Conservation (phyloP, 2,888 invertebrate species). For the Dimorphilus gyrociliatus region DNA sequence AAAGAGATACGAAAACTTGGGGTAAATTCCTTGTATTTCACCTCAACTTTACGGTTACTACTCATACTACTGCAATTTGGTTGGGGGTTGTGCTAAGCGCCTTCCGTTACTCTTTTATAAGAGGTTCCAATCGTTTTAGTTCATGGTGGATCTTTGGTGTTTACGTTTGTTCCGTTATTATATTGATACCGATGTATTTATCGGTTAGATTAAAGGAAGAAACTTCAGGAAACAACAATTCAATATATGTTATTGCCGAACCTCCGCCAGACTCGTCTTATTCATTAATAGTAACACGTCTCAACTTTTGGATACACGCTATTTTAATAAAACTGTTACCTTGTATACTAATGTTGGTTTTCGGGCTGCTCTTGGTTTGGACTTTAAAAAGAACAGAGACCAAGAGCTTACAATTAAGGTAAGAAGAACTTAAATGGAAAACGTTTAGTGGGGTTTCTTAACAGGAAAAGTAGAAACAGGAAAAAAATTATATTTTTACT, state of each 20-base stretch:
- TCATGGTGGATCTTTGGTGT: slow-evolving; percentile 51
- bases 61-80: slow-evolving; percentile 81
- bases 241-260: no score
- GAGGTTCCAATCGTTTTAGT: slow-evolving; percentile 48
- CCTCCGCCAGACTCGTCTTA: no score
- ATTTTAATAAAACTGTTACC: slow-evolving; percentile 79
- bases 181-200: slow-evolving; percentile 69
- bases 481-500: no score
- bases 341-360: slow-evolving; percentile 63
- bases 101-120: slow-evolving; percentile 56
- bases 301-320: slow-evolving; percentile 81
- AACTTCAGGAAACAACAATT: no score
- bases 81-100: slow-evolving; percentile 75
- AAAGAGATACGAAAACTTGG: slow-evolving; percentile 31
- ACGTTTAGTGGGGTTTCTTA: no score
- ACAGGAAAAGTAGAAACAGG: no score
- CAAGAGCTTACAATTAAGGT: no score
- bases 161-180: slow-evolving; percentile 64
- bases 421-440: no score
- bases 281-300: no score
- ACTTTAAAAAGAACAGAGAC: no score
- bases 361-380: slow-evolving; percentile 33
- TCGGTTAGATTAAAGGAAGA: no score
- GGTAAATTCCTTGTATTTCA: slow-evolving; percentile 48
- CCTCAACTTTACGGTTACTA: slow-evolving; percentile 67